Evolutionary conservation across 2,113 vertebrate genomes (phyloP).

Genomic region (Salminus brasiliensis): DNA sequence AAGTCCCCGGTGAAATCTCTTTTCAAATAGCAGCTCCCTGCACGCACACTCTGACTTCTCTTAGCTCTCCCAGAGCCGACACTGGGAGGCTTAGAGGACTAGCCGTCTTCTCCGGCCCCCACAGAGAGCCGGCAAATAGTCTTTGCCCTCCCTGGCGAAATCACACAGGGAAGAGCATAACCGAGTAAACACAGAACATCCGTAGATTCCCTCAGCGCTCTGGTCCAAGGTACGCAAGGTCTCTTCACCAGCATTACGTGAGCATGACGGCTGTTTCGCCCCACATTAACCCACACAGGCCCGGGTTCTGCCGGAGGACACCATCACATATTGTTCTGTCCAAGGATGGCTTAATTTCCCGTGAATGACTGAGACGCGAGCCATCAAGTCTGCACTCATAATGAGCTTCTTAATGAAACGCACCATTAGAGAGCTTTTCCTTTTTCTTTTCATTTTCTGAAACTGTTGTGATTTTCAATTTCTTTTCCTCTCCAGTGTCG

Average conservation of each 20-base stretch:
- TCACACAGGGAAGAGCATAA: not conserved
- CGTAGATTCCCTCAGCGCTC: not conserved
- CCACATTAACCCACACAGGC: not conserved
- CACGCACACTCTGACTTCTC: not conserved
- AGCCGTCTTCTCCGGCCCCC: not conserved
- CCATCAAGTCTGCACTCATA: not conserved
- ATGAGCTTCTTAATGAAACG: slow-evolving; percentile 5
- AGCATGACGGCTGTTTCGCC: not conserved
- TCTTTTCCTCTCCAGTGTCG: not conserved
- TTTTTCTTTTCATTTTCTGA: too few relatives aligned
- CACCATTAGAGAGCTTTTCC: not conserved
- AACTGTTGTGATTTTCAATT: not conserved
- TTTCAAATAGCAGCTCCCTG: slow-evolving; percentile 3
- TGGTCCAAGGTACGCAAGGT: too few relatives aligned
- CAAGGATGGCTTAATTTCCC: slow-evolving; percentile 21
- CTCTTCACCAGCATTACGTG: too few relatives aligned
- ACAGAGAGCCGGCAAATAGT: not conserved
- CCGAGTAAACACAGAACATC: not conserved
- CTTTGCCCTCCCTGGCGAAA: not conserved
- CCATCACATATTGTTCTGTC: not conserved
- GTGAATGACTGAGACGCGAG: not conserved
- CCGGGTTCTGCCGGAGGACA: slow-evolving; percentile 1
- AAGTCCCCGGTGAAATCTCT: not conserved
- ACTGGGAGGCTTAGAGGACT: not conserved
- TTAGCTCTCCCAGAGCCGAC: not conserved